Conservation (phyloP, 1,140 invertebrate genomes). For the Eumeta japonica region DNA sequence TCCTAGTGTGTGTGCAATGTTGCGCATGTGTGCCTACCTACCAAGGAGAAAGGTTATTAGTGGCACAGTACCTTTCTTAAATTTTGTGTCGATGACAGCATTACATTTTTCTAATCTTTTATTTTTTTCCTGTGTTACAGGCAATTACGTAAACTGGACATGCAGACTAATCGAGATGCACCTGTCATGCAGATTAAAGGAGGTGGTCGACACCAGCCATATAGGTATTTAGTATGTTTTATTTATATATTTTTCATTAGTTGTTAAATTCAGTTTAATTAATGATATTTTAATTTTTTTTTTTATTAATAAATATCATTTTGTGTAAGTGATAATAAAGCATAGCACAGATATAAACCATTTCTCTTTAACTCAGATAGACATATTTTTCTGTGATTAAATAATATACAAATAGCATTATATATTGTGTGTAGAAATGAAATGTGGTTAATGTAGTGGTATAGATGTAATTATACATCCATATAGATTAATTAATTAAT, state of each 20-base stretch:
- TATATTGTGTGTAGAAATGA: too few relatives aligned
- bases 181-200: constrained; percentile 92
- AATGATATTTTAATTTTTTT: neutral
- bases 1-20: too few relatives aligned
- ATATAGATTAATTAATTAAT: too few relatives aligned
- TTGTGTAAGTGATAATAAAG: neutral
- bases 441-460: too few relatives aligned
- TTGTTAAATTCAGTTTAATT: neutral
- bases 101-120: neutral
- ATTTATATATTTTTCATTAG: neutral
- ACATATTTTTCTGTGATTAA: neutral
- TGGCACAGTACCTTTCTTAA: too few relatives aligned
- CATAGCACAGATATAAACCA: neutral
- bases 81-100: neutral
- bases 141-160: constrained; percentile 84
- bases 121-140: constrained; percentile 38
- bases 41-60: too few relatives aligned
- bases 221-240: constrained; percentile 54
- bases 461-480: too few relatives aligned
- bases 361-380: neutral
- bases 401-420: constrained; percentile 1
- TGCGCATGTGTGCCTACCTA: too few relatives aligned
- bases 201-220: constrained; percentile 69
- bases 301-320: neutral
- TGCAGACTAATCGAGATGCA: constrained; percentile 88